phyloP scores from a whole-genome alignment of 2,888 invertebrate genomes.

The Drosophila neonasuta region DNA sequence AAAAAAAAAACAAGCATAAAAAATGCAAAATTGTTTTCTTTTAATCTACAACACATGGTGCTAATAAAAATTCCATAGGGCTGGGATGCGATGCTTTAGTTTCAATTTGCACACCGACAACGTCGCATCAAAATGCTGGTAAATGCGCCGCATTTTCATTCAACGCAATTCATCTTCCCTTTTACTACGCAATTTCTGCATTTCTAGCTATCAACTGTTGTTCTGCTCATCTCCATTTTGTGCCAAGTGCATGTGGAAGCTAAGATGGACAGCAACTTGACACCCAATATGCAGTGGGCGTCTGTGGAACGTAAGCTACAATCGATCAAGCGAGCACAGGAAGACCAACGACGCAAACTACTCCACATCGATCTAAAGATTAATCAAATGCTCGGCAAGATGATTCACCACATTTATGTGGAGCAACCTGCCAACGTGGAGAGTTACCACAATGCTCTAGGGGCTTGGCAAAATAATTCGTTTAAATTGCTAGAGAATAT shows the following conservation, averaged over 20 bases:
- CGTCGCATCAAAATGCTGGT: conserved; percentile 37
- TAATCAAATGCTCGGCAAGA: conserved; percentile 80
- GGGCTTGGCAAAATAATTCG: conserved; percentile 5
- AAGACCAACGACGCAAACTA: conserved; percentile 75
- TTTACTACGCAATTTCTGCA: neutral
- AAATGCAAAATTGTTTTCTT: conserved; percentile 13
- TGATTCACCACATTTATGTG: conserved; percentile 78
- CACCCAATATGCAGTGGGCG: conserved; percentile 65
- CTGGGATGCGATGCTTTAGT: conserved; percentile 20
- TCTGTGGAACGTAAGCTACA: conserved; percentile 83
- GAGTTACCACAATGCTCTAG: conserved; percentile 11
- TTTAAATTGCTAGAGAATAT: conserved; percentile 22
- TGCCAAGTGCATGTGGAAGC: conserved; percentile 10
- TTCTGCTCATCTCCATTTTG: conserved; percentile 45
- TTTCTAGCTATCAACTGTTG: conserved; percentile 45
- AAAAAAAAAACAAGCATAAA: conserved; percentile 40
- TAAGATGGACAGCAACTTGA: neutral
- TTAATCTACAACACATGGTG: conserved; percentile 45
- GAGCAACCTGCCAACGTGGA: conserved; percentile 25
- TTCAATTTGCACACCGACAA: neutral
- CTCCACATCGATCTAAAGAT: conserved; percentile 81
- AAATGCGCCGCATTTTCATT: conserved; percentile 7
- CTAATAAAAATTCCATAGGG: neutral
- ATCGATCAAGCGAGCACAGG: conserved; percentile 82
- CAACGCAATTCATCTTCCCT: neutral